These are phyloP conservation scores for Ptilonorhynchus violaceus DNA, from an alignment of 2,113 vertebrate species.

Conservation along the genomic window DNA sequence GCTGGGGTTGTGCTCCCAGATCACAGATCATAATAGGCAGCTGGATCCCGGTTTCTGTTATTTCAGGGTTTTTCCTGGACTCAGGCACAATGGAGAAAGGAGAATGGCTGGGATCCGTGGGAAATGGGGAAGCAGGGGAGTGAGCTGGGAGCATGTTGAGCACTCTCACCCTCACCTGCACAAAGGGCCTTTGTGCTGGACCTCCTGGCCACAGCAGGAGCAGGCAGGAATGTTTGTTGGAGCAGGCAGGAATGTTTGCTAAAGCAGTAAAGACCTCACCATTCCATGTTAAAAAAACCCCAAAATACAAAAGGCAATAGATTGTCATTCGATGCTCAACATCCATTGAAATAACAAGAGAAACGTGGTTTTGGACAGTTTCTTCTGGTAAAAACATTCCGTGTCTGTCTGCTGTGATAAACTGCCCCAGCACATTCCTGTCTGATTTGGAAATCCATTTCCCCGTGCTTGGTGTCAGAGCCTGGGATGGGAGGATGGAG, in stretches of 20 bases:
- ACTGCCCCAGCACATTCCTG: neutral
- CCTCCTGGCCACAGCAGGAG: neutral
- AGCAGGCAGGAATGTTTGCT: neutral
- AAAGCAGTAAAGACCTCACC: neutral
- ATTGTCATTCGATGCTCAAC: neutral
- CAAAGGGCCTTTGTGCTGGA: neutral
- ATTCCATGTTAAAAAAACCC: neutral
- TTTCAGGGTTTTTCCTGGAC: neutral
- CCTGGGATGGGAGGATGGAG: neutral
- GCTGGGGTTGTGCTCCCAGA: neutral
- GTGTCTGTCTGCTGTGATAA: neutral
- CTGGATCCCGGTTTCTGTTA: neutral
- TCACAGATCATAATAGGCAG: neutral
- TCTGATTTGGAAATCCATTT: neutral
- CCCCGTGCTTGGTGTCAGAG: neutral
- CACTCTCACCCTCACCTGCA: neutral
- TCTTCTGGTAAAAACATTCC: neutral
- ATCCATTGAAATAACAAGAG: neutral
- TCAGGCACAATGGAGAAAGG: neutral
- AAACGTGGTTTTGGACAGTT: neutral
- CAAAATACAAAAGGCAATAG: neutral
- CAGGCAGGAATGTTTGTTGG: neutral
- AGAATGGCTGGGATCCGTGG: neutral
- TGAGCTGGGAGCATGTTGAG: neutral
- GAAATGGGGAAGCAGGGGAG: neutral